Percentiles rank a stretch among this genome's conserved stretches.
Evolutionary conservation across 2,888 invertebrate species (phyloP).

Genomic region (Apotomis capreana): DNA sequence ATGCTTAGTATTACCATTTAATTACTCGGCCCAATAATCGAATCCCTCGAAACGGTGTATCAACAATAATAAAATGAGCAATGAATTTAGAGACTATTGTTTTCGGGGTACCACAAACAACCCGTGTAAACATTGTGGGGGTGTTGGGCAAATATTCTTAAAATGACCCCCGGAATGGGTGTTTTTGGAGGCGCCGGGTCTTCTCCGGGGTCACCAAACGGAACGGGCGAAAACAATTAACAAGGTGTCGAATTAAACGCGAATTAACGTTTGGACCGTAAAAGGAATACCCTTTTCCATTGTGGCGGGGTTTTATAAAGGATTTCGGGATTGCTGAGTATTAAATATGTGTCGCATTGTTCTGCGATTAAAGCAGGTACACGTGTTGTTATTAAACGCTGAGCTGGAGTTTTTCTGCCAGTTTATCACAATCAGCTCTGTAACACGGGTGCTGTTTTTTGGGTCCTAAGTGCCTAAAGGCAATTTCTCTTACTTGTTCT

Average conservation of each 20-base stretch:
- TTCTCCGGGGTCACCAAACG: conserved; percentile 79
- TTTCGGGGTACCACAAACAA: conserved; percentile 82
- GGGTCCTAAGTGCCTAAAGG: neutral
- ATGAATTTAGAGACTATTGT: conserved; percentile 83
- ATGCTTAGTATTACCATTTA: conserved; percentile 82
- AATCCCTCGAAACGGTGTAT: conserved; percentile 81
- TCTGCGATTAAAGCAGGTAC: conserved; percentile 69
- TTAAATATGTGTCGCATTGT: conserved; percentile 81
- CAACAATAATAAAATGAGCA: conserved; percentile 84
- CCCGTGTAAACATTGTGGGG: conserved; percentile 77
- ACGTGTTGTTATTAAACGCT: conserved; percentile 59
- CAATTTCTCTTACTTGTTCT: too few relatives aligned
- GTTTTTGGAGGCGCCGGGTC: conserved; percentile 60
- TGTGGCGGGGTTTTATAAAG: conserved; percentile 77
- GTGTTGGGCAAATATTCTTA: conserved; percentile 81
- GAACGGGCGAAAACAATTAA: conserved; percentile 82
- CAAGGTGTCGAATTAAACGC: conserved; percentile 84
- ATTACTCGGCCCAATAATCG: conserved; percentile 82
- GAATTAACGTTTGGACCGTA: conserved; percentile 81
- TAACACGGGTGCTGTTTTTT: neutral
- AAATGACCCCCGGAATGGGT: conserved; percentile 75
- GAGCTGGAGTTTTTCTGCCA: conserved; percentile 34
- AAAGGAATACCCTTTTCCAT: conserved; percentile 82
- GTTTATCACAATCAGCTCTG: conserved; percentile 16
- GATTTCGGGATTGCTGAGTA: conserved; percentile 81